Evolutionary conservation across 2,888 invertebrate species (phyloP).

Genomic region (Sinodicranocentrus sp.): DNA sequence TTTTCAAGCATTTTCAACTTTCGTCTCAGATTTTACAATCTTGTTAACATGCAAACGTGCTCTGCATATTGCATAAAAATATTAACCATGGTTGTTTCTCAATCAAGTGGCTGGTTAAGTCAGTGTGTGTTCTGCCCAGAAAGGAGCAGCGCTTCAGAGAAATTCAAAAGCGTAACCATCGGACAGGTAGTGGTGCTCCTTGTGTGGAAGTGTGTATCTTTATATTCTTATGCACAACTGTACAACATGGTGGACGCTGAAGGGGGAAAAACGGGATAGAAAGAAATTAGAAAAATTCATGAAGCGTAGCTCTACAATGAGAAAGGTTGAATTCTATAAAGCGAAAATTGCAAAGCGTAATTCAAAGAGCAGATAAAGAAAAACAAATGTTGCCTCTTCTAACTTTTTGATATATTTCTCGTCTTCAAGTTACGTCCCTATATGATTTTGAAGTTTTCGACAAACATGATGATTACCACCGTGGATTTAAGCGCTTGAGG

Average conservation of each 20-base stretch:
- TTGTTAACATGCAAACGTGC: conserved; percentile 35
- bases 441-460: conserved; percentile 47
- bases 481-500: neutral
- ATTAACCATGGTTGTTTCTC: conserved; percentile 13
- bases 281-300: conserved; percentile 46
- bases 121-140: conserved; percentile 29
- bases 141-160: conserved; percentile 19
- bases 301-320: conserved; percentile 29
- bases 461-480: conserved; percentile 60
- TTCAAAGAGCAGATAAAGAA: conserved; percentile 50
- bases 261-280: conserved; percentile 39
- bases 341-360: conserved; percentile 28
- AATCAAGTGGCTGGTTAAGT: conserved; percentile 17
- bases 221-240: conserved; percentile 1
- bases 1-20: conserved; percentile 19
- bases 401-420: neutral
- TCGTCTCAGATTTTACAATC: conserved; percentile 16
- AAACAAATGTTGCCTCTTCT: conserved; percentile 47
- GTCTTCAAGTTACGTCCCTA: conserved; percentile 1
- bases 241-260: conserved; percentile 17
- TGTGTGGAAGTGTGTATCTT: conserved; percentile 23
- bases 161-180: conserved; percentile 41
- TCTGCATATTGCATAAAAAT: conserved; percentile 7
- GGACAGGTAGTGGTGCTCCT: conserved; percentile 7
- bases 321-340: conserved; percentile 26